Evolutionary conservation across 2,888 invertebrate species (phyloP).

Genomic region (Notodonta dromedarius): DNA sequence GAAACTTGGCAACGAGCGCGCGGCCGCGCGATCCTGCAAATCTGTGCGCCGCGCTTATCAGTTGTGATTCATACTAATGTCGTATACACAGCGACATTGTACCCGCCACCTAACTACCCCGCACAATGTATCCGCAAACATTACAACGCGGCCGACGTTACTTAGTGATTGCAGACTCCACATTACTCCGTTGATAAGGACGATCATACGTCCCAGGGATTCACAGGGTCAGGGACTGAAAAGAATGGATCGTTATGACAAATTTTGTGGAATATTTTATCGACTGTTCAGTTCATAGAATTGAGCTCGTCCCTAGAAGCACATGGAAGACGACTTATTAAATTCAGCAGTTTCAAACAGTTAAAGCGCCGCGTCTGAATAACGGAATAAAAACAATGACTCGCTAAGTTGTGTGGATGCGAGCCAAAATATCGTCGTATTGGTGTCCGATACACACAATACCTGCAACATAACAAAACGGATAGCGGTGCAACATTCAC

Average conservation of each 20-base stretch:
- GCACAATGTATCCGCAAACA: conserved; percentile 41
- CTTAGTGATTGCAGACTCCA: conserved; percentile 66
- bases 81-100: conserved; percentile 49
- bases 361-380: conserved; percentile 66
- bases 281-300: conserved; percentile 66
- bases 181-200: conserved; percentile 75
- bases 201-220: conserved; percentile 70
- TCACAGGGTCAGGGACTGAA: conserved; percentile 67
- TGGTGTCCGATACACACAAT: conserved; percentile 48
- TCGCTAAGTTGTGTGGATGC: conserved; percentile 44
- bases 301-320: conserved; percentile 30
- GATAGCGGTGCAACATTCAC: conserved; percentile 52
- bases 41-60: conserved; percentile 77
- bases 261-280: conserved; percentile 79
- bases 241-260: conserved; percentile 76
- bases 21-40: conserved; percentile 71
- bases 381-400: conserved; percentile 72
- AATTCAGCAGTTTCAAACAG: conserved; percentile 70
- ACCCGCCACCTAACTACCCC: conserved; percentile 33
- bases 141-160: conserved; percentile 54
- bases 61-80: conserved; percentile 73
- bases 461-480: conserved; percentile 42
- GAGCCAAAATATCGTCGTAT: conserved; percentile 52
- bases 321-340: conserved; percentile 60
- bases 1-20: conserved; percentile 74